Evolutionary conservation across 2,113 vertebrate genomes (phyloP).

Genomic region (Amblyornis subalaris): DNA sequence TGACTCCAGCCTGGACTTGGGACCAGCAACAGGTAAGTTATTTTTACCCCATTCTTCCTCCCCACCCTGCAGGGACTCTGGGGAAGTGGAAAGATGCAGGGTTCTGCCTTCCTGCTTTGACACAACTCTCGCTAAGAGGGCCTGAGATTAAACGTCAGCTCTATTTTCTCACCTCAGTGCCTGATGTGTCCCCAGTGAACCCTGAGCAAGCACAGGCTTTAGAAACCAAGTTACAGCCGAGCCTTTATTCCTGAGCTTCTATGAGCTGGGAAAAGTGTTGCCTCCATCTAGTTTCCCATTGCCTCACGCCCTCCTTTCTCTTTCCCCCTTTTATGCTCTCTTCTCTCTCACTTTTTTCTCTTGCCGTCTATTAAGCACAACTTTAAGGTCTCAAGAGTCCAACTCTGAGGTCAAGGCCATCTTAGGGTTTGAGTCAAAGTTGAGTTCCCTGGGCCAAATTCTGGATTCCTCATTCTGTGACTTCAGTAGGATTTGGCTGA

Average conservation of each 20-base stretch:
- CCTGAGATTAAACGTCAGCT: slow-evolving; percentile 52
- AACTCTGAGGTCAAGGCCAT: neutral
- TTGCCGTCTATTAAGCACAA: neutral
- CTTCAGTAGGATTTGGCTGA: neutral
- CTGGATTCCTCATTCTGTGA: neutral
- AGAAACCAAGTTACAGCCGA: slow-evolving; percentile 6
- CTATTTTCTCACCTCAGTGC: slow-evolving; percentile 46
- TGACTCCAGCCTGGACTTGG: slow-evolving; percentile 71
- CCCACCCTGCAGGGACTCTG: neutral
- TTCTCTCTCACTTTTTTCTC: neutral
- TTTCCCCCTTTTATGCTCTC: neutral
- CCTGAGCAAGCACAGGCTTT: slow-evolving; percentile 31
- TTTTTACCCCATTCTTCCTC: neutral
- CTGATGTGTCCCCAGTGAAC: slow-evolving; percentile 46
- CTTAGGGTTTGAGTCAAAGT: neutral
- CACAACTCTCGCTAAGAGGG: neutral
- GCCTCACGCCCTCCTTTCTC: neutral
- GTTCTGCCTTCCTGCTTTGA: neutral
- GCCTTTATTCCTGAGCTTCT: slow-evolving; percentile 26
- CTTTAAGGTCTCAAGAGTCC: neutral
- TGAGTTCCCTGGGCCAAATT: neutral
- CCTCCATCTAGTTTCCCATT: neutral
- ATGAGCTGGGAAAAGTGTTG: neutral
- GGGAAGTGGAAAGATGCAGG: neutral
- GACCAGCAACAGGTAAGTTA: slow-evolving; percentile 72